Conservation (phyloP, 2,888 invertebrate genomes). For the Unio pictorum region DNA sequence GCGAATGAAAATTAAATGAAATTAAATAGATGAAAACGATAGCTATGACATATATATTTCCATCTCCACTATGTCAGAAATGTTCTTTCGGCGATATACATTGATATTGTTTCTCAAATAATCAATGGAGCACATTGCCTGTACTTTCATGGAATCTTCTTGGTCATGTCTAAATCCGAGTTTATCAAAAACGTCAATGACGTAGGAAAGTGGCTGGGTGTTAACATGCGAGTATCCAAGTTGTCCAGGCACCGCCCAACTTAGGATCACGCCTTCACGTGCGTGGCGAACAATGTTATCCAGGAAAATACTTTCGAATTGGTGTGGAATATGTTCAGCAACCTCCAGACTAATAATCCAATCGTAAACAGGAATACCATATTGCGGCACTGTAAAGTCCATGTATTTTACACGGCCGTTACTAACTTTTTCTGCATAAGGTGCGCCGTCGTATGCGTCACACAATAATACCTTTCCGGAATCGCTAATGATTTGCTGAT, state of each 20-base stretch:
- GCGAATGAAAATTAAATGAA: too few species aligned
- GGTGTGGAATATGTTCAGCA: conserved; percentile 26
- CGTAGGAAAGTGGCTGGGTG: conserved; percentile 7
- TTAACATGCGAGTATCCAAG: conserved; percentile 15
- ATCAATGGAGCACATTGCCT: not conserved
- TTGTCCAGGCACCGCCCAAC: conserved; percentile 31
- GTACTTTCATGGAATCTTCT: conserved; percentile 1
- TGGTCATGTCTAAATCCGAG: conserved; percentile 8
- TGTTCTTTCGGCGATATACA: conserved; percentile 9
- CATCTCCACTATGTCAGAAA: not conserved
- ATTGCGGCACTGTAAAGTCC: conserved; percentile 31
- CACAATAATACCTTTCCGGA: too few species aligned
- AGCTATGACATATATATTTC: too few species aligned
- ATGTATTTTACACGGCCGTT: conserved; percentile 21
- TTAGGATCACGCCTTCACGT: conserved; percentile 22
- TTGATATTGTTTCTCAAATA: conserved; percentile 13
- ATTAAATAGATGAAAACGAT: too few species aligned
- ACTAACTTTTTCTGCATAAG: conserved; percentile 9
- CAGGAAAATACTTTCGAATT: conserved; percentile 23
- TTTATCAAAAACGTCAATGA: not conserved
- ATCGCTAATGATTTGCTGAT: too few species aligned
- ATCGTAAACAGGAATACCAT: conserved; percentile 22
- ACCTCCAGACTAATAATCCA: conserved; percentile 34
- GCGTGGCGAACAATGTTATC: conserved; percentile 31
- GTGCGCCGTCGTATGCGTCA: too few species aligned